Base-by-base conservation (phyloP, 1,140 invertebrate species). In the Bombus picipes region DNA sequence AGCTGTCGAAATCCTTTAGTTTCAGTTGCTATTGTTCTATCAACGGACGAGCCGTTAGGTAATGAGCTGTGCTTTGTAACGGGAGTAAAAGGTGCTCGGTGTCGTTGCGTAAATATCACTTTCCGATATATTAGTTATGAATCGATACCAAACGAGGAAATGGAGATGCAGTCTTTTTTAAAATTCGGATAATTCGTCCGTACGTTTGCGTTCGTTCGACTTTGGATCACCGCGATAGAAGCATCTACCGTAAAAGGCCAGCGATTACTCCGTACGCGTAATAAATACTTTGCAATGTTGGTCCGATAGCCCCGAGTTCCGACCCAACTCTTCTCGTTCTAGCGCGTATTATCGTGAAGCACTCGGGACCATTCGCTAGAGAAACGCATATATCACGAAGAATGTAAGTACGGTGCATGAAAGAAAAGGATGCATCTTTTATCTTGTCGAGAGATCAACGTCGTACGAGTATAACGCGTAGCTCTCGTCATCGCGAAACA, bases 361-460 rank as follows among this genome's bases (percentile, higher is more conserved):
- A 72, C 81, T 89, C 66, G 59, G 53, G 81, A 81, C 62, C 77
- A 87, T 65, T 57, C 78, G 80, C 75, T 41, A 81, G 79, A 78
- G 74, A 78, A 90, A 81, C 80, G 78, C 86, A 86, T 90, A 83
- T 80, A 90, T 90, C 89, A 90, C 57, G 77, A 76, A 68, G 86
- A 72, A 80, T 76, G 75, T 75, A 22, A 8, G 47, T 53, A 83
- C 59, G 74, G 75, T 80, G 79, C 70, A 13, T 70, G 62, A 74
- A 85, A 88, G 88, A 88, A 89, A 89, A 66, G 86, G 83, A 90
- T 89, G 88, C 85, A 87, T 88, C 88, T 85, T 80, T 83, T 90
- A 90, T 90, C 86, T 90, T 57, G 86, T 70, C 79, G 73, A 83
- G 89, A 89, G 79, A 90, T 90, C 82, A 85, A 84, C 78, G 81